Conservation (phyloP, 2,888 invertebrate species). For the Pteria penguin region DNA sequence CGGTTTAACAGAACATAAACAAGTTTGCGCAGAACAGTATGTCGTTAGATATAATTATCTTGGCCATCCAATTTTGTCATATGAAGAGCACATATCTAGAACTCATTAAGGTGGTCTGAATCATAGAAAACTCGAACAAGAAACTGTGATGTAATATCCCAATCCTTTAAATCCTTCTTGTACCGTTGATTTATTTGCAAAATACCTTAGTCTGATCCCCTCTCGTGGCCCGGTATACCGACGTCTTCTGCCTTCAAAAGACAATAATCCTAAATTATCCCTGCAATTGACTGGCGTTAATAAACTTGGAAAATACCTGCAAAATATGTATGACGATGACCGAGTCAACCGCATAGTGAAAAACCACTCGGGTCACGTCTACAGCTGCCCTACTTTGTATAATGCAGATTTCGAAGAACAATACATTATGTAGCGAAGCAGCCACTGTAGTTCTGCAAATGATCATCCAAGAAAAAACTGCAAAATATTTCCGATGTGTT, state of each 20-base stretch:
- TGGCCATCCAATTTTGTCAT: neutral
- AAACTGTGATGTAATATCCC: neutral
- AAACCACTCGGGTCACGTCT: constrained; percentile 1
- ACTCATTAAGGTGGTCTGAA: neutral
- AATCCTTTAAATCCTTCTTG: neutral
- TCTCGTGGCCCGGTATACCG: neutral
- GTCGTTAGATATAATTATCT: neutral
- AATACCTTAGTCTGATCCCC: neutral
- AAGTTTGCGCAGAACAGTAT: neutral
- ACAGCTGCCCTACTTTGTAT: constrained; percentile 1
- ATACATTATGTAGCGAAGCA: no score
- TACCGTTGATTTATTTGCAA: neutral
- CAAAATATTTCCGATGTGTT: no score
- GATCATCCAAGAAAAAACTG: no score
- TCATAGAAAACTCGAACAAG: neutral
- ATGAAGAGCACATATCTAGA: neutral
- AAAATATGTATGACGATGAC: neutral
- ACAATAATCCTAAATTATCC: constrained; percentile 1
- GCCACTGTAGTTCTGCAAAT: no score
- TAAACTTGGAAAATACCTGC: neutral
- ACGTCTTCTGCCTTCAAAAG: neutral
- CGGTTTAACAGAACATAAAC: neutral
- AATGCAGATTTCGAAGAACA: no score
- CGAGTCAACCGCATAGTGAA: neutral
- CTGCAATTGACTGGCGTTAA: neutral